Conservation (phyloP, 2,797 vertebrate genomes). For the Molossus molossus region DNA sequence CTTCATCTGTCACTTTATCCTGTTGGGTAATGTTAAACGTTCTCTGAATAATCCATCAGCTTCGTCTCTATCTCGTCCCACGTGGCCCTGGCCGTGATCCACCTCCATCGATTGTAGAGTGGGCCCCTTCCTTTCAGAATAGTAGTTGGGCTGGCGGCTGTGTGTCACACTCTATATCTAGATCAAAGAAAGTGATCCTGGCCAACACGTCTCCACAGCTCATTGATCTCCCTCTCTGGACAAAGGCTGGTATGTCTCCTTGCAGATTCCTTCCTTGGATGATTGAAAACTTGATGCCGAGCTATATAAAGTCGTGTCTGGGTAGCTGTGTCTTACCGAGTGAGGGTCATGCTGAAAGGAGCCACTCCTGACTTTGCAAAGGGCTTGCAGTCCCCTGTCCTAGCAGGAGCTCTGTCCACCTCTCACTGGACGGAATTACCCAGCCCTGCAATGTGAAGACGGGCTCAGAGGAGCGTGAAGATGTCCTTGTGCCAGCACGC, state of each 20-base stretch:
- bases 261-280: constrained; percentile 86
- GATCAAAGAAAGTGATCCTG: constrained; percentile 88
- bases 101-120: constrained; percentile 75
- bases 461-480: neutral
- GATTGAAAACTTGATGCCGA: constrained; percentile 90
- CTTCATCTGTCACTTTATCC: constrained; percentile 85
- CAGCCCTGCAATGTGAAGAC: neutral
- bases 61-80: constrained; percentile 24
- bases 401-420: constrained; percentile 67
- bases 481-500: fast-evolving
- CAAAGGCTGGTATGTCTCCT: constrained; percentile 89
- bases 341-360: constrained; percentile 79
- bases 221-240: constrained; percentile 90
- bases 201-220: constrained; percentile 88
- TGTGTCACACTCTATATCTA: constrained; percentile 86
- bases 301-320: constrained; percentile 87
- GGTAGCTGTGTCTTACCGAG: constrained; percentile 81
- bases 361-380: constrained; percentile 78
- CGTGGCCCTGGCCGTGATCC: neutral
- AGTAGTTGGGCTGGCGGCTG: constrained; percentile 86
- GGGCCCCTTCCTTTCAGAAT: constrained; percentile 83
- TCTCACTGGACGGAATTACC: neutral
- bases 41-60: constrained; percentile 85
- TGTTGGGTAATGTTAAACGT: constrained; percentile 75
- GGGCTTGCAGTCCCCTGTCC: constrained; percentile 80